A percentile compares a stretch with the other conserved stretches of the same genome.
Conservation (phyloP, 2,113 vertebrate species). For the Martes martes region DNA sequence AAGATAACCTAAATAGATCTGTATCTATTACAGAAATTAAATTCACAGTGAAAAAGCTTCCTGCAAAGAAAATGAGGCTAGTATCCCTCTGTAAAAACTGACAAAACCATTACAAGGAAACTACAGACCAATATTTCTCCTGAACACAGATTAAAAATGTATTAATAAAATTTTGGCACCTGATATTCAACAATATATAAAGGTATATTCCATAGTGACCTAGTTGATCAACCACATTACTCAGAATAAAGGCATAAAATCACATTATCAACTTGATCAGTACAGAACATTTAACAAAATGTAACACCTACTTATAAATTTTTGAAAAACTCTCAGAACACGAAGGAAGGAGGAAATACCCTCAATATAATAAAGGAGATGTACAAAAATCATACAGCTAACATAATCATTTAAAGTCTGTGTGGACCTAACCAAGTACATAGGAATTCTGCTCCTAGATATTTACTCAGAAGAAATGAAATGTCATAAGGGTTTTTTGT, state of each 20-base stretch:
- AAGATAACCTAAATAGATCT: neutral
- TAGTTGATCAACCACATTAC: neutral
- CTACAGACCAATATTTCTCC: neutral
- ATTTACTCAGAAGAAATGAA: neutral
- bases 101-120: neutral
- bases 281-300: neutral
- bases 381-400: neutral
- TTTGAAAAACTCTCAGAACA: neutral
- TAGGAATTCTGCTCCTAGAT: neutral
- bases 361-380: neutral
- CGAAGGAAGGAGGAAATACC: neutral
- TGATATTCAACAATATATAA: neutral
- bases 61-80: neutral
- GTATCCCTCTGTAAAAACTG: neutral
- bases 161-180: neutral
- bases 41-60: neutral
- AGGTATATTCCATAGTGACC: neutral
- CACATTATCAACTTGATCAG: neutral
- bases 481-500: neutral
- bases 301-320: neutral
- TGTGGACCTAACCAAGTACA: neutral
- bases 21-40: neutral
- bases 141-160: neutral
- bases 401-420: neutral
- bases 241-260: neutral